Conservation (phyloP, 2,888 invertebrate species). For the Tipula vernalis region DNA sequence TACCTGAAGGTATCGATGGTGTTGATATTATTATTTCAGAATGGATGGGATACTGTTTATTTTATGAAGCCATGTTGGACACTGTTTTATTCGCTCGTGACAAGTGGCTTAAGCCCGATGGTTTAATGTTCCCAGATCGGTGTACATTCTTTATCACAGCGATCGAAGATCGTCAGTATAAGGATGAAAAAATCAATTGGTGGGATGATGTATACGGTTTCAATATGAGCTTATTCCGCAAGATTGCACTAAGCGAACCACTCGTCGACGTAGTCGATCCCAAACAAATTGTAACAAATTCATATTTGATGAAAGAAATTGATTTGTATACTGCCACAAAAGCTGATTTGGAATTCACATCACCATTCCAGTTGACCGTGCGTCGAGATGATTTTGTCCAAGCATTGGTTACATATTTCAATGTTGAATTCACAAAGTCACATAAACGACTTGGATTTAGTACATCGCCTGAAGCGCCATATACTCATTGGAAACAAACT, state of each 20-base stretch:
- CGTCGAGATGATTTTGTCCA: slow-evolving; percentile 93
- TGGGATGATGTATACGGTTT: slow-evolving; percentile 99
- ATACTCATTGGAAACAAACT: slow-evolving; percentile 96
- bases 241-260: slow-evolving; percentile 96
- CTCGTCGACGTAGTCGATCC: slow-evolving; percentile 98
- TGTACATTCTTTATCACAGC: slow-evolving; percentile 91
- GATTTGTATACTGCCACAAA: slow-evolving; percentile 97
- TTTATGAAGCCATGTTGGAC: slow-evolving; percentile 99
- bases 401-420: slow-evolving; percentile 97
- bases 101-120: slow-evolving; percentile 84
- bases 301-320: slow-evolving; percentile 90
- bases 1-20: slow-evolving; percentile 79
- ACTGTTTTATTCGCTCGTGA: slow-evolving; percentile 97
- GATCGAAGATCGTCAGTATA: slow-evolving; percentile 95
- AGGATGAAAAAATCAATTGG: slow-evolving; percentile 99
- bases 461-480: slow-evolving; percentile 93
- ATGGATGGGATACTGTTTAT: slow-evolving; percentile 75
- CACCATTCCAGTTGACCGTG: slow-evolving; percentile 71
- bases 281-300: slow-evolving; percentile 94
- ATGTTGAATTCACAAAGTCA: slow-evolving; percentile 98
- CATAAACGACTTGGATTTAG: slow-evolving; percentile 98
- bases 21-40: slow-evolving; percentile 87
- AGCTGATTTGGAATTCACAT: slow-evolving; percentile 81
- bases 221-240: slow-evolving; percentile 96
- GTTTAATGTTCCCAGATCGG: slow-evolving; percentile 81